Conservation (phyloP, 2,113 vertebrate species). For the Xyrauchen texanus region DNA sequence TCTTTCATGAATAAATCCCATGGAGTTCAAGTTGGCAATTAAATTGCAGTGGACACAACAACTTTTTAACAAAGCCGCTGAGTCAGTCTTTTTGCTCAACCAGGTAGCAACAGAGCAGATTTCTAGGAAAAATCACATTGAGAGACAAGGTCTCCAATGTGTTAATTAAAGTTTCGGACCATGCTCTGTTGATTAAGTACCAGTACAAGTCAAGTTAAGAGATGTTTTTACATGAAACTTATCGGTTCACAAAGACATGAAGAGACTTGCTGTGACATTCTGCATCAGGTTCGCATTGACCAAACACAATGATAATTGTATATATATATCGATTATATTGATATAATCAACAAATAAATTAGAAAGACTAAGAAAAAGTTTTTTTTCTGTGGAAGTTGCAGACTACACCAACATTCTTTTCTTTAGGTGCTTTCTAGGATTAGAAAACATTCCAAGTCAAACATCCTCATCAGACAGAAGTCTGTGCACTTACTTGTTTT, state of each 20-base stretch:
- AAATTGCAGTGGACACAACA: no score
- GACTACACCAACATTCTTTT: no score
- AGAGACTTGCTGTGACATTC: background rate
- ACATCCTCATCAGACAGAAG: background rate
- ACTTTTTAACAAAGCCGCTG: no score
- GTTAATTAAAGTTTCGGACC: background rate
- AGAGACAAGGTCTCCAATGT: background rate
- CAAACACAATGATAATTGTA: no score
- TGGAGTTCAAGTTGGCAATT: no score
- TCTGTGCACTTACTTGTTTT: conserved; percentile 48
- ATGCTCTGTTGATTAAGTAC: background rate
- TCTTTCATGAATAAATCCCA: no score
- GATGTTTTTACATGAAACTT: conserved; percentile 1
- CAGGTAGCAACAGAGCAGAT: background rate
- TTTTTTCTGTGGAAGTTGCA: no score
- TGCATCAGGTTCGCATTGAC: background rate
- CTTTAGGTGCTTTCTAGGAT: no score
- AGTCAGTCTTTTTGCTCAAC: no score
- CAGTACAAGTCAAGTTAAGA: background rate
- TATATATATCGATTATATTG: no score
- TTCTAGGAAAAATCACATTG: background rate
- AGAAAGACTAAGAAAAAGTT: no score
- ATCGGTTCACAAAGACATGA: background rate
- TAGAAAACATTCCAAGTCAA: background rate
- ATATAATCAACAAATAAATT: no score